These are phyloP conservation scores for Chaetorhynchus papuensis DNA, from an alignment of 2,113 vertebrate species.

Conservation along the genomic window DNA sequence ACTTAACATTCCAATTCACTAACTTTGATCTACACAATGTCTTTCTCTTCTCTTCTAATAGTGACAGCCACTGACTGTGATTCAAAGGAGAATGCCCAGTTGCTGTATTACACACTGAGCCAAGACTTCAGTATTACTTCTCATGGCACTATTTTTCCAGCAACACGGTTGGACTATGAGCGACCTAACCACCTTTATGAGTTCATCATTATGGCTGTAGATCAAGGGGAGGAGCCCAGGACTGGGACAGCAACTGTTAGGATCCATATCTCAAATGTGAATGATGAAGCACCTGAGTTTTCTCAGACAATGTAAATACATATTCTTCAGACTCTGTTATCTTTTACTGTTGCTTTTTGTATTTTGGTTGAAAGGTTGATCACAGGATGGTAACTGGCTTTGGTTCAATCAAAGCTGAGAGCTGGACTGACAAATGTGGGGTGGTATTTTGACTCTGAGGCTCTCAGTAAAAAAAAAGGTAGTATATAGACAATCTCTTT, in stretches of 20 bases:
- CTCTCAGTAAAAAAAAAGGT: not conserved
- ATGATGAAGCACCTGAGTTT: conserved; percentile 86
- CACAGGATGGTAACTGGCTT: not conserved
- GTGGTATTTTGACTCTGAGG: not conserved
- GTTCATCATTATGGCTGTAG: conserved; percentile 87
- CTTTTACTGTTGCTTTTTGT: not conserved
- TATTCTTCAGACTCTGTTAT: not conserved
- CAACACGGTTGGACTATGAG: conserved; percentile 80
- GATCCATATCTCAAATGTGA: conserved; percentile 85
- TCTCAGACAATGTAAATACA: conserved; percentile 80
- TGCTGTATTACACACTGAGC: conserved; percentile 83
- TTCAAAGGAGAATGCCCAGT: conserved; percentile 80
- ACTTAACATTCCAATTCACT: not conserved
- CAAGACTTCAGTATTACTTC: conserved; percentile 84
- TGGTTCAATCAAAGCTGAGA: not conserved
- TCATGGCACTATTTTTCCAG: conserved; percentile 82
- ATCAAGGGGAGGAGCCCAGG: conserved; percentile 79
- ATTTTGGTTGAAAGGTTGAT: not conserved
- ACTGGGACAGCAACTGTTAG: conserved; percentile 86
- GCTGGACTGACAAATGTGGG: not conserved
- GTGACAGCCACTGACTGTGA: conserved; percentile 88
- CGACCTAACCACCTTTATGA: conserved; percentile 84
- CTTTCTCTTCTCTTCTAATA: conserved; percentile 28
- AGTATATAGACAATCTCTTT: not conserved
- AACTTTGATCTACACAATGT: not conserved